Evolutionary conservation across 2,797 vertebrate species (phyloP).

Genomic region (Balearica regulorum): DNA sequence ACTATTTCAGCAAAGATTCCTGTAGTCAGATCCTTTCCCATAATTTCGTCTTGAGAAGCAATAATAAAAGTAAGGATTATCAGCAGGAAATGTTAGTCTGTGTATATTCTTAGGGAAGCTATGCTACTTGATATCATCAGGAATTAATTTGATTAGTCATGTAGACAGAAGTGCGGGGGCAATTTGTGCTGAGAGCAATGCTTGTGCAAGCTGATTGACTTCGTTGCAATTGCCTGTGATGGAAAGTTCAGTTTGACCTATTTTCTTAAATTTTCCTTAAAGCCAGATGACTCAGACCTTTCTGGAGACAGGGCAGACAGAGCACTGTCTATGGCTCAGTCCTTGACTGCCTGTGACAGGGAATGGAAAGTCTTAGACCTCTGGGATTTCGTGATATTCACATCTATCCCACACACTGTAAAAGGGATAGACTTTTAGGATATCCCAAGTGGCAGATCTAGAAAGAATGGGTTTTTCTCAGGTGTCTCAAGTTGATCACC

Average conservation of each 20-base stretch:
- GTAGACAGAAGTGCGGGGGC: neutral
- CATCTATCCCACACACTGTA: neutral
- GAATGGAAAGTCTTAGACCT: neutral
- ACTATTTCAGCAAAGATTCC: neutral
- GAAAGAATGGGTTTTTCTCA: neutral
- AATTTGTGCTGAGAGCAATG: conserved; percentile 11
- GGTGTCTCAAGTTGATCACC: neutral
- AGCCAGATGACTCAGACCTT: conserved; percentile 41
- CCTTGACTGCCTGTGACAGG: neutral
- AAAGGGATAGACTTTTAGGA: neutral
- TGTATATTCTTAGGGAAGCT: neutral
- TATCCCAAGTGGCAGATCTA: neutral
- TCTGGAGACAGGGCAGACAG: neutral
- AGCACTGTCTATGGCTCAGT: neutral
- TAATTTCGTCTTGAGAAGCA: neutral
- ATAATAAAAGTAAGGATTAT: neutral
- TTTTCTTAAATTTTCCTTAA: conserved; percentile 42
- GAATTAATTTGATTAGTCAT: conserved; percentile 51
- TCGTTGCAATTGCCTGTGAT: conserved; percentile 2
- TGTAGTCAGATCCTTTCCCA: neutral
- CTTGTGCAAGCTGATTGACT: conserved; percentile 21
- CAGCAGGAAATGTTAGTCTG: neutral
- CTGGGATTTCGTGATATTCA: neutral
- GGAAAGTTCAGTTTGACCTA: conserved; percentile 44
- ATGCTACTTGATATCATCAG: neutral